phyloP scores from a whole-genome alignment of 2,113 vertebrate species.

The Platysternon megacephalum region DNA sequence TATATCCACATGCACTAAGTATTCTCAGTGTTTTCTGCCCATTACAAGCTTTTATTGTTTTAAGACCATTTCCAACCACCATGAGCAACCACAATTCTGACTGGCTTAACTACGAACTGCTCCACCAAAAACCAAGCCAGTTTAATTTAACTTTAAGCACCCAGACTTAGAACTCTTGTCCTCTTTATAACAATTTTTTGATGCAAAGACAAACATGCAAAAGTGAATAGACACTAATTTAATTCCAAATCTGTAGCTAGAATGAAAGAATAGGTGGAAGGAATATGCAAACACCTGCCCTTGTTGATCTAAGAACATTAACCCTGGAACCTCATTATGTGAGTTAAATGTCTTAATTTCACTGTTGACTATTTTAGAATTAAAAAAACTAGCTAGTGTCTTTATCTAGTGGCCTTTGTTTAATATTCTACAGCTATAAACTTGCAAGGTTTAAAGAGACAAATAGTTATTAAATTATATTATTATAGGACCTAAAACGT shows the following conservation, averaged over 20 bases:
- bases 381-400: not conserved
- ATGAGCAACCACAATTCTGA: not conserved
- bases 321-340: not conserved
- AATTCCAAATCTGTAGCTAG: not conserved
- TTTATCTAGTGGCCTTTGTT: not conserved
- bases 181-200: not conserved
- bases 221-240: not conserved
- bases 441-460: not conserved
- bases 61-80: not conserved
- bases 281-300: not conserved
- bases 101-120: not conserved
- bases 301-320: not conserved
- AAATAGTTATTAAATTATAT: not conserved
- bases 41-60: slow-evolving; percentile 41
- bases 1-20: slow-evolving; percentile 8
- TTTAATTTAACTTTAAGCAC: not conserved
- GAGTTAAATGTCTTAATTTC: not conserved
- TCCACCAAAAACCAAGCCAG: not conserved
- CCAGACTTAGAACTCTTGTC: not conserved
- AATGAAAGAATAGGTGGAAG: not conserved
- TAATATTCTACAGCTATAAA: not conserved
- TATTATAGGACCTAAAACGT: not conserved
- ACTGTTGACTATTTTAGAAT: not conserved
- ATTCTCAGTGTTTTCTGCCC: slow-evolving; percentile 32
- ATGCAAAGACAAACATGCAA: not conserved